Evolutionary conservation across 2,888 invertebrate genomes (phyloP), one percentile per base, ranked within the genome.

Genomic region (Unio pictorum): DNA sequence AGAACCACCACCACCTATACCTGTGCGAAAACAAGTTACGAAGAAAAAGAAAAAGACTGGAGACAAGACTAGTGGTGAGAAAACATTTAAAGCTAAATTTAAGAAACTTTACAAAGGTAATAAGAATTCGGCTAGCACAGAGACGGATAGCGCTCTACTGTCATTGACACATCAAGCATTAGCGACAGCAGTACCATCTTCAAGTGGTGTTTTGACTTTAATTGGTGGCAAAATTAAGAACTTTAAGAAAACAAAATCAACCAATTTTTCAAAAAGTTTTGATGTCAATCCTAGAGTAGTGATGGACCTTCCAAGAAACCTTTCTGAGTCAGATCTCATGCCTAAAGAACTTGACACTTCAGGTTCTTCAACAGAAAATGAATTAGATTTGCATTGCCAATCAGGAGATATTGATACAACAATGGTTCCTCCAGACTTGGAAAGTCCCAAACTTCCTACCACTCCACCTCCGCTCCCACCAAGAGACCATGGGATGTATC

Each of bases 401-500:
- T 57, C 11, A 54, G 56, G 18, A 18, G 18, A 34, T n/a, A 61
- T 20, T 26, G 17, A 61, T 17, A 54, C 56, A n/a, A 26, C n/a
- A 23, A 28, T 54, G 15, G 45, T 30, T 55, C 55, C 7, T n/a
- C 34, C 11, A 26, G 15, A 55, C 45, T 30, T 30, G 61, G 45
- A 45, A 45, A 45, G 11, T 11, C 45, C 11, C 11, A 45, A 45
- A 45, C 18, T 66, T 23, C 63, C 63, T 61, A 72, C 76, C 0
- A 68, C 72, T 18, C 79, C 82, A 1, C 82, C 83, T 15, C 82
- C 83, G 0, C 74, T 84, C 4, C 83, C 83, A 4, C 84, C 84
- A 1, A 67, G 83, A 26, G 72, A 78, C 15, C 76, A 81, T 66
- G 79, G 71, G 28, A 63, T 66, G 17, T 60, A 79, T 55, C 70